These are phyloP conservation scores for Agelas oroides DNA, from an alignment of 37 sponge, comb jelly and placozoan genomes.

Conservation along the genomic window DNA sequence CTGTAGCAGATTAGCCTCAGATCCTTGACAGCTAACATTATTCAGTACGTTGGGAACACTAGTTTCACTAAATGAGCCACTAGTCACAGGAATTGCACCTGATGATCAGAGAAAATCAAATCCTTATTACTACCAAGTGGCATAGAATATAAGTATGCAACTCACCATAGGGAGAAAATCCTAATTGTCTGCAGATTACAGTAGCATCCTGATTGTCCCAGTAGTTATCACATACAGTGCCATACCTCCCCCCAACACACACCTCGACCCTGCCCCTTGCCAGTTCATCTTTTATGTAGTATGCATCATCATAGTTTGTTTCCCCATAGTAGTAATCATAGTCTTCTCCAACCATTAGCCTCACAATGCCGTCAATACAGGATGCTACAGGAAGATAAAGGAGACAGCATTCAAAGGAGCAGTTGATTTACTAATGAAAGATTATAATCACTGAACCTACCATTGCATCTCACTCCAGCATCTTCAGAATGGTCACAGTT, in stretches of 20 bases:
- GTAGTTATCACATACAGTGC: conserved; percentile 23
- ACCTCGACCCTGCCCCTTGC: conserved; percentile 48
- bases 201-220: conserved; percentile 51
- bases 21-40: neutral
- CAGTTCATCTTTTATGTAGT: conserved; percentile 40
- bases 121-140: too few relatives aligned
- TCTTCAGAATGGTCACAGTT: conserved; percentile 57
- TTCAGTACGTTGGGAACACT: neutral
- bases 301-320: too few relatives aligned
- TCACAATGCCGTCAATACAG: conserved; percentile 37
- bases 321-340: neutral
- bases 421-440: too few relatives aligned
- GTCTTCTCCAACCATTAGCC: conserved; percentile 7
- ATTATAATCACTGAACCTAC: too few relatives aligned
- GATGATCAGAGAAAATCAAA: neutral
- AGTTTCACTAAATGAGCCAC: neutral
- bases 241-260: conserved; percentile 32
- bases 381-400: too few relatives aligned
- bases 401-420: too few relatives aligned
- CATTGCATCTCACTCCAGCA: conserved; percentile 42
- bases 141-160: too few relatives aligned
- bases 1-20: neutral
- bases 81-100: neutral
- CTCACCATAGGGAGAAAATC: conserved; percentile 55
- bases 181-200: conserved; percentile 54